These are phyloP conservation scores for Meiosimyza platycephala DNA, from an alignment of 2,888 invertebrate genomes.

Conservation along the genomic window DNA sequence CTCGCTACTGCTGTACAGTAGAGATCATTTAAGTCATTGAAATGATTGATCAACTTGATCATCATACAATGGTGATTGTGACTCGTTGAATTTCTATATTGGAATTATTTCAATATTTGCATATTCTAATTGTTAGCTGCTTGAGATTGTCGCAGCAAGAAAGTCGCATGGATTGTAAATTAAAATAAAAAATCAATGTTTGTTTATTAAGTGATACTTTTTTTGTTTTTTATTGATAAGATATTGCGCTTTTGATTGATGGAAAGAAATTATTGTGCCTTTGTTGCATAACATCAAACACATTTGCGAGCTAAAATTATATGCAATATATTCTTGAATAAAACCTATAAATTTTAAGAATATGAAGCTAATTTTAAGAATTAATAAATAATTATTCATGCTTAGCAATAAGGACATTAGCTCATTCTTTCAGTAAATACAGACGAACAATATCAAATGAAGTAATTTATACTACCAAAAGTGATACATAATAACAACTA, in stretches of 20 bases:
- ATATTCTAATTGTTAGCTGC: constrained; percentile 7
- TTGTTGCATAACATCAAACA: not conserved
- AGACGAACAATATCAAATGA: no score
- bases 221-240: constrained; percentile 12
- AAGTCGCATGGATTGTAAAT: not conserved
- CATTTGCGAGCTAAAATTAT: no score
- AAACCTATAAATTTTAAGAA: no score
- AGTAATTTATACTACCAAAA: no score
- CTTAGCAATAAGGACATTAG: not conserved
- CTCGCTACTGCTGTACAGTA: not conserved
- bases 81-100: not conserved
- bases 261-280: not conserved
- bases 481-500: no score
- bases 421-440: not conserved
- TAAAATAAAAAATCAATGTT: constrained; percentile 21
- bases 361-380: no score
- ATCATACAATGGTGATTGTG: constrained; percentile 37
- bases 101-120: constrained; percentile 18
- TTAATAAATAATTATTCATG: not conserved
- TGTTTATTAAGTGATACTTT: constrained; percentile 10
- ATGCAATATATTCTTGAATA: no score
- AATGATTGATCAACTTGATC: constrained; percentile 64
- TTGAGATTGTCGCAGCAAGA: not conserved
- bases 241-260: constrained; percentile 10
- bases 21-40: constrained; percentile 54